Base-by-base conservation (phyloP, 2,797 vertebrate species). In the Cirrhinus mrigala region DNA sequence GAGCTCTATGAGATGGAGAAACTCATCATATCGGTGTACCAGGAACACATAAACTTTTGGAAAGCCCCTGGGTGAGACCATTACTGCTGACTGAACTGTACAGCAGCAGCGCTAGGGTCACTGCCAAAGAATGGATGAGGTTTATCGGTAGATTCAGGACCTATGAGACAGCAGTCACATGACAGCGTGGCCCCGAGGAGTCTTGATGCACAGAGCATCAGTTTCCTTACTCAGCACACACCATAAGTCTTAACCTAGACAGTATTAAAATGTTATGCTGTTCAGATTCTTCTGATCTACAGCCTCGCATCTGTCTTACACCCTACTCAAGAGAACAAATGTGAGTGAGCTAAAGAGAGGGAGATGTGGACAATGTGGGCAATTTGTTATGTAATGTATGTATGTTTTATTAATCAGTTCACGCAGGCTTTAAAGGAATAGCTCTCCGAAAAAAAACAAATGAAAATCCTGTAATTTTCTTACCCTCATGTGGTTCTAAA, bases 391-490 rank as follows among this genome's bases (percentile, higher is more conserved):
- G 50, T 75, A 88, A 85, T 56, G 58, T 62, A 8, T 60, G 16
- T 68, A 86, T 66, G 64, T 56, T 88, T 84, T 81, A 84, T 84
- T 84, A 82, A 70, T 87, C 79, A 69, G 14, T 84, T 48, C 81
- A 86, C 40, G 24, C 15, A 69, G 6, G 29, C 22, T 10, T 76
- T 76, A 37, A 37, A 76, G 29, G 6, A 76, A 54, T 54, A 54
- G 50, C 14, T 37, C 50, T 33, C 3, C 4, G 27, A 52, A 33
- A 33, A 37, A n/a, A n/a, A n/a, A n/a, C n/a, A 37, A 50, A 74
- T 11, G 15, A 37, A 56, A 56, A 37, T 56, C 11, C 27, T 52
- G 3, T 74, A 0, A 29, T 74, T 52, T 52, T 52, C 8, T 74
- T 16, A 5, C 1, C 20, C 20, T n/a, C 50, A 56, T 56, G 50